Evolutionary conservation across 92 coral and sea anemone species (phyloP), one percentile per base, ranked within the genome.

Genomic region (Phenganax marumi): DNA sequence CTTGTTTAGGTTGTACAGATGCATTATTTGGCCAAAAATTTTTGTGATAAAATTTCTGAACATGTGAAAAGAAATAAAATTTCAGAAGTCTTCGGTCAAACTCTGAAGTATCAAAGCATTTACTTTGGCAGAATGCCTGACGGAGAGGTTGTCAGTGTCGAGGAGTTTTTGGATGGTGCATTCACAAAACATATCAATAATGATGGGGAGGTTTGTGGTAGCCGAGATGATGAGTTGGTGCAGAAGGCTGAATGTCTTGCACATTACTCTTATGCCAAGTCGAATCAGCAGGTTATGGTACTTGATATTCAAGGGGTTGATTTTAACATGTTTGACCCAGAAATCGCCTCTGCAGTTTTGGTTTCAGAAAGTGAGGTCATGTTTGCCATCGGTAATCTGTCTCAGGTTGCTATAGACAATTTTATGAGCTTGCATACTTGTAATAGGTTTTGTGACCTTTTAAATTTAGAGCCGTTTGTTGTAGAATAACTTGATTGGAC

Each of bases 21-120:
- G 86, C 86, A 83, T 83, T 81, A 83, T 54, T 77, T 83, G 65
- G 86, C 86, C 57, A 53, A 50, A 83, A 73, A 72, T n/a, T 83
- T 74, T 73, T 52, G 81, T 10, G 62, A 60, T 43, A 19, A 70
- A 46, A 70, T 82, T 56, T 50, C 61, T 25, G 33, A 70, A 62
- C 70, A 82, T 70, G 80, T 82, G 16, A 55, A 25, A n/a, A 70
- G 71, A 53, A 79, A 70, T 46, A 54, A 70, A 39, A 12, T 65
- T 13, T 51, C 79, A 55, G 85, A 24, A 70, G 62, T 54, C 25
- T 82, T 82, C 70, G 85, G 85, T 51, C 78, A 63, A 52, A 82
- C 80, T 70, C 79, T 82, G 47, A 70, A 82, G 43, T 82, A 82
- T 48, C 50, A 33, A 18, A 76, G 33, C 54, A 82, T 82, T 70